Percentiles rank a stretch among this genome's conserved stretches.
These are phyloP conservation scores for Natrix natrix DNA, from an alignment of 2,797 vertebrate genomes.

Conservation along the genomic window DNA sequence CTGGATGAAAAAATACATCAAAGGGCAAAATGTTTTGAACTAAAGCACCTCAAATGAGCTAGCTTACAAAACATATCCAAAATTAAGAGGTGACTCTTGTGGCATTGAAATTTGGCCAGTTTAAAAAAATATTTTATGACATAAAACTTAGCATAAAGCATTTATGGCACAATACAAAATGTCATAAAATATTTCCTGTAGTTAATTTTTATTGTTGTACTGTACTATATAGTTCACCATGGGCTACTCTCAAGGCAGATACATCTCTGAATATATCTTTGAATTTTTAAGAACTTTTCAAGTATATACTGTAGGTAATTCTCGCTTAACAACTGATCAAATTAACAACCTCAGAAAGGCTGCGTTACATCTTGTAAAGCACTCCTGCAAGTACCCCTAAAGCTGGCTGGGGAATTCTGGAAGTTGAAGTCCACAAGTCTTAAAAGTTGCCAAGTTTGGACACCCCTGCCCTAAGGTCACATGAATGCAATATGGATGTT, in stretches of 20 bases:
- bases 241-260: background rate
- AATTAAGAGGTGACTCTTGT: background rate
- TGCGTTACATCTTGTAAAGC: too few relatives aligned
- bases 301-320: background rate
- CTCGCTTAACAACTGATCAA: background rate
- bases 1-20: background rate
- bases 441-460: too few relatives aligned
- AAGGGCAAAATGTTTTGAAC: background rate
- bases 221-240: background rate
- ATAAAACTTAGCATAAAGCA: background rate
- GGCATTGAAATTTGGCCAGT: background rate
- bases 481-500: background rate
- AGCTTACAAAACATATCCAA: background rate
- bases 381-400: too few relatives aligned
- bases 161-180: background rate
- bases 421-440: too few relatives aligned
- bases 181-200: background rate
- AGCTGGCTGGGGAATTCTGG: too few relatives aligned
- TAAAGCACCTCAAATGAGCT: background rate
- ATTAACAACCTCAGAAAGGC: background rate
- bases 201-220: background rate
- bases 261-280: background rate
- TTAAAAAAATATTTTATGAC: background rate
- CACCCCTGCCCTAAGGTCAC: too few relatives aligned
- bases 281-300: background rate